Evolutionary conservation across 1,140 invertebrate genomes (phyloP).

Genomic region (Luehdorfia chinensis): DNA sequence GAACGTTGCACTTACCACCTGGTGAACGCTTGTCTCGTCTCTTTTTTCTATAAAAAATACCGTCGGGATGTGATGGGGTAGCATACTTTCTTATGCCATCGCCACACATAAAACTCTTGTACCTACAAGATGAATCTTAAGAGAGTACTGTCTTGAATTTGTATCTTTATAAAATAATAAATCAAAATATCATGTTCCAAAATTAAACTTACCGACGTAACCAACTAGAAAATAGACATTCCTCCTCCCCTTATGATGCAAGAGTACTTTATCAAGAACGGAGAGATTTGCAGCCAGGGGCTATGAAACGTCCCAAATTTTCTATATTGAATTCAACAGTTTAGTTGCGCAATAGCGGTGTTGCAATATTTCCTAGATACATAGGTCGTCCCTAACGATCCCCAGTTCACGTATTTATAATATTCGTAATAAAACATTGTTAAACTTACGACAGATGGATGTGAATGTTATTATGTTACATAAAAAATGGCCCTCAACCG

Average conservation of each 20-base stretch:
- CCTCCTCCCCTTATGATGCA: constrained; percentile 36
- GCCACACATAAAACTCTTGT: no score
- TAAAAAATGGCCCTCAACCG: constrained; percentile 4
- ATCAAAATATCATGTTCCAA: no score
- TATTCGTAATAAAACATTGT: constrained; percentile 2
- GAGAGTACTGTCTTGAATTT: no score
- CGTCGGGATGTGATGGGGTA: no score
- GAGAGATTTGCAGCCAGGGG: constrained; percentile 45
- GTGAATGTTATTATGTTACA: constrained; percentile 5
- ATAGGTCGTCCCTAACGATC: constrained; percentile 6
- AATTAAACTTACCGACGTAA: no score
- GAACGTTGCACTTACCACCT: no score
- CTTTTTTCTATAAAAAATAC: no score
- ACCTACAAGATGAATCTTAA: no score
- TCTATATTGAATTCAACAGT: constrained; percentile 50
- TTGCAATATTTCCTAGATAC: constrained; percentile 20
- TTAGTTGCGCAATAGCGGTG: no score
- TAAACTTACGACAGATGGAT: constrained; percentile 5
- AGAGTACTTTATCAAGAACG: constrained; percentile 24
- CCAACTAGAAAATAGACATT: constrained; percentile 54
- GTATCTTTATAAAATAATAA: no score
- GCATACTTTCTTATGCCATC: no score
- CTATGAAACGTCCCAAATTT: constrained; percentile 35
- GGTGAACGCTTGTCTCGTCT: no score
- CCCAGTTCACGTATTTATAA: constrained; percentile 5